phyloP scores from a whole-genome alignment of 2,888 invertebrate species.

The Mythimna albipuncta region DNA sequence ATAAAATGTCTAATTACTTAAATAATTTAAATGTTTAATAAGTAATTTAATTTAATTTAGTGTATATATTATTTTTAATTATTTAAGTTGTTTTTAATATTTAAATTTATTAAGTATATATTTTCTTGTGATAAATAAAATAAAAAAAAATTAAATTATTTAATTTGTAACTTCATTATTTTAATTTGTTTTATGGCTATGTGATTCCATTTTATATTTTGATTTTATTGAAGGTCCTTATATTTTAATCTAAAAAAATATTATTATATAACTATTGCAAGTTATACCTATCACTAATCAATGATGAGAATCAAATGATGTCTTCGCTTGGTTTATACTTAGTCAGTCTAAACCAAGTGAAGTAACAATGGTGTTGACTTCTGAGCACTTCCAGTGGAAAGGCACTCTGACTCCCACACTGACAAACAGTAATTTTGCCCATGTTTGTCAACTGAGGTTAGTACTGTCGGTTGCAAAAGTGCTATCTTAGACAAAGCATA shows the following conservation, averaged over 20 bases:
- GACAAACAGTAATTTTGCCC: slow-evolving; percentile 13
- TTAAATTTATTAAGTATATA: no score
- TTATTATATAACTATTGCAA: background rate
- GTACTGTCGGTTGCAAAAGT: slow-evolving; percentile 47
- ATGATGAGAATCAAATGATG: background rate
- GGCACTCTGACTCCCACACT: slow-evolving; percentile 30
- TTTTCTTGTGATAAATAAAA: no score
- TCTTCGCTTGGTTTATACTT: slow-evolving; percentile 14
- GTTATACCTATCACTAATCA: background rate
- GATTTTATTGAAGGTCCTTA: background rate
- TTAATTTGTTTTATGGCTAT: background rate
- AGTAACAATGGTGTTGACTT: slow-evolving; percentile 61
- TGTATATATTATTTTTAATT: no score
- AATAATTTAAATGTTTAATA: background rate
- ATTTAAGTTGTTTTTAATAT: no score
- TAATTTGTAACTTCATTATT: no score
- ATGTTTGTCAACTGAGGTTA: slow-evolving; percentile 22
- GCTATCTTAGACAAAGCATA: background rate
- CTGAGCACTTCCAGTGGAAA: slow-evolving; percentile 2
- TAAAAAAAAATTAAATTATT: no score
- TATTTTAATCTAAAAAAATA: no score
- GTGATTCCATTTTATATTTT: background rate
- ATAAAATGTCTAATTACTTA: no score
- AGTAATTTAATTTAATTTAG: background rate
- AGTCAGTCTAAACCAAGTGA: background rate